Conservation (phyloP, 2,113 vertebrate species). For the Entosphenus tridentatus region DNA sequence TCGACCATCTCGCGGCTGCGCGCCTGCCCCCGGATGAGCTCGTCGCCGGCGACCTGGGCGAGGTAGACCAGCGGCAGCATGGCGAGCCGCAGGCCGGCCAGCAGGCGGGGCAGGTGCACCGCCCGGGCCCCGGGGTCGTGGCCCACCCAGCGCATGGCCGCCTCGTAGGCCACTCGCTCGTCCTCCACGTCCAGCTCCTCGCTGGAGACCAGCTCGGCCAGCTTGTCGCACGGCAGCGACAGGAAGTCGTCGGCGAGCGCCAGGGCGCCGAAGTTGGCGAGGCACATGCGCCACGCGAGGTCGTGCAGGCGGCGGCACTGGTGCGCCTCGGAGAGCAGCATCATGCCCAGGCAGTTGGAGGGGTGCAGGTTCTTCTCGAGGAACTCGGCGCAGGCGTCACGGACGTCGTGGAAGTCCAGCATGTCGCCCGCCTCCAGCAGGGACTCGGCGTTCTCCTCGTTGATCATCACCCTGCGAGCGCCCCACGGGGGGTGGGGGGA, state of each 20-base stretch:
- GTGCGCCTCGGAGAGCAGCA: conserved; percentile 70
- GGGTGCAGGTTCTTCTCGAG: conserved; percentile 64
- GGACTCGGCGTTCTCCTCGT: conserved; percentile 72
- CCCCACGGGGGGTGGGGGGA: too few species aligned
- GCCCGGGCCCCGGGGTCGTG: conserved; percentile 36
- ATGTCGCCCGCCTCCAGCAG: conserved; percentile 74
- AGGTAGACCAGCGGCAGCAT: conserved; percentile 58
- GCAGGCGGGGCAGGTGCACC: conserved; percentile 42
- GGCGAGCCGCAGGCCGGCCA: conserved; percentile 48
- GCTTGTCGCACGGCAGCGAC: conserved; percentile 50
- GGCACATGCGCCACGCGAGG: conserved; percentile 72
- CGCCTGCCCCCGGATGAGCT: conserved; percentile 46
- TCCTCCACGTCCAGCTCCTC: conserved; percentile 80
- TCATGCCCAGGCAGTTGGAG: conserved; percentile 76
- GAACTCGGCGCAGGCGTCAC: conserved; percentile 64
- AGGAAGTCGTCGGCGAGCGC: conserved; percentile 60
- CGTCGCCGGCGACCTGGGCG: conserved; percentile 48
- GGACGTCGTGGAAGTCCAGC: conserved; percentile 72
- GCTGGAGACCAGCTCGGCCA: conserved; percentile 59
- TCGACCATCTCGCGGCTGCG: conserved; percentile 44
- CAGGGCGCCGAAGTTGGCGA: conserved; percentile 56
- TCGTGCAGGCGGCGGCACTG: conserved; percentile 67
- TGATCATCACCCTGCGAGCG: conserved; percentile 34
- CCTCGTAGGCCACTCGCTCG: conserved; percentile 55
- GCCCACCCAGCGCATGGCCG: conserved; percentile 59